Conservation (phyloP, 1,140 invertebrate species). For the Drosophila parvula region DNA sequence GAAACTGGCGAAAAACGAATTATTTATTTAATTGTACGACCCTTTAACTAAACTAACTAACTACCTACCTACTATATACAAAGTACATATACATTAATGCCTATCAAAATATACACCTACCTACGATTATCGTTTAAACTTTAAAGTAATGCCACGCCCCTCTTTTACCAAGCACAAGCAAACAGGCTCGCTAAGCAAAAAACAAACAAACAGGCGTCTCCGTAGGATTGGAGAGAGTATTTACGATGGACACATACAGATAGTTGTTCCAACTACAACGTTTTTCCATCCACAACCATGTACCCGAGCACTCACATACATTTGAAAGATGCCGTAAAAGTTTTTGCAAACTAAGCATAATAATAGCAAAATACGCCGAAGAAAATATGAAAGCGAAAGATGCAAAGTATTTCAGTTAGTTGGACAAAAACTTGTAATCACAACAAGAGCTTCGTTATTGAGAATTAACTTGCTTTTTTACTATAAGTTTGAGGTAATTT, state of each 20-base stretch:
- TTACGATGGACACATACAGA: conserved; percentile 16
- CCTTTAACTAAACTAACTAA: conserved; percentile 66
- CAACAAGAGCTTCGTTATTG: conserved; percentile 55
- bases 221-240: conserved; percentile 11
- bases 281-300: conserved; percentile 32
- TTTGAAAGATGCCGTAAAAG: conserved; percentile 29
- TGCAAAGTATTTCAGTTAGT: conserved; percentile 48
- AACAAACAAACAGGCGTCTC: background rate
- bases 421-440: conserved; percentile 46
- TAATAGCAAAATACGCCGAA: conserved; percentile 40
- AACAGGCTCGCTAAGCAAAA: conserved; percentile 28
- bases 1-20: conserved; percentile 61
- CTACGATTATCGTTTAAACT: conserved; percentile 68
- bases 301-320: conserved; percentile 35
- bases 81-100: conserved; percentile 70
- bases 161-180: conserved; percentile 19
- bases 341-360: conserved; percentile 56
- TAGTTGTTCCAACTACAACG: no score
- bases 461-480: conserved; percentile 54
- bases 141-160: conserved; percentile 47
- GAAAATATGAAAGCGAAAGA: conserved; percentile 21
- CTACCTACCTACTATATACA: conserved; percentile 69
- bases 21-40: conserved; percentile 75
- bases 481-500: conserved; percentile 54
- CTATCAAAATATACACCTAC: conserved; percentile 51